These are phyloP conservation scores for Clarias laeviceps DNA, from an alignment of 2,797 vertebrate species.

Conservation along the genomic window DNA sequence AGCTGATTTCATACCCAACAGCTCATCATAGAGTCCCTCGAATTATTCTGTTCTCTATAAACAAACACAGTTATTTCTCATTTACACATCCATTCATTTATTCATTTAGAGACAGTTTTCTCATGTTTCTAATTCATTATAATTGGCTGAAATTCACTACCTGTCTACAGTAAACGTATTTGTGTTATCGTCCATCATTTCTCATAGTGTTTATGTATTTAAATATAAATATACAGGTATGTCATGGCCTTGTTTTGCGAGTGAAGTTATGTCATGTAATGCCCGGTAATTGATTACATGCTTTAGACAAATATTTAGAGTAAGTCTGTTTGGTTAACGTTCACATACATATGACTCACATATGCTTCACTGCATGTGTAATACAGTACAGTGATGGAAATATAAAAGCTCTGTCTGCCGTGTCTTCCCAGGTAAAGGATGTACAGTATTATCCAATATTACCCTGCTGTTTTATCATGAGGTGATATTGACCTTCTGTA, in stretches of 20 bases:
- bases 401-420: background rate
- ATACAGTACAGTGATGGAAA: background rate
- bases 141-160: background rate
- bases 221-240: conserved; percentile 7
- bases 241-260: background rate
- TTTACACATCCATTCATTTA: background rate
- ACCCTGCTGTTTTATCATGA: conserved; percentile 15
- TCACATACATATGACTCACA: background rate
- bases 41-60: background rate
- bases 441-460: background rate
- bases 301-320: background rate
- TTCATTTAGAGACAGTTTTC: background rate
- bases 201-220: background rate
- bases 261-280: background rate
- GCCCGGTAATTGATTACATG: background rate
- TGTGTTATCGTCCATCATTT: background rate
- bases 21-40: background rate
- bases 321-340: background rate
- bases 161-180: background rate
- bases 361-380: conserved; percentile 12
- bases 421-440: conserved; percentile 6
- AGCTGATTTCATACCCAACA: background rate
- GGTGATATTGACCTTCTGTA: conserved; percentile 14
- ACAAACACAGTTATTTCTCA: background rate
- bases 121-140: background rate